Base-by-base conservation (phyloP, 2,888 invertebrate species). In the Laspeyria flexula region DNA sequence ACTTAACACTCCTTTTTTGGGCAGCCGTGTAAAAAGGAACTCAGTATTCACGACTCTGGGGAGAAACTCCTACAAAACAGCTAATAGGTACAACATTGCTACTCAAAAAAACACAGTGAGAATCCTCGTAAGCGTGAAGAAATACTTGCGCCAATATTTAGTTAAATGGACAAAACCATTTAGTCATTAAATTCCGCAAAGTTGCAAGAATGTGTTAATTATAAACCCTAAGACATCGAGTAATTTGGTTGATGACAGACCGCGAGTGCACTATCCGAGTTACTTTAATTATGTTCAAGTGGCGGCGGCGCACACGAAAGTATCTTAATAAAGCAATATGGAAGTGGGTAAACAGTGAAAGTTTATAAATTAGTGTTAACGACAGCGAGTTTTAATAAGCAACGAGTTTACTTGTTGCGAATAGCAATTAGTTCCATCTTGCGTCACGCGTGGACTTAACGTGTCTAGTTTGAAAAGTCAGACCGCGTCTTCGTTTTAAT, bases 391-490 rank as follows among this genome's bases (percentile, higher is more conserved):
- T 85, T 86, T 88, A 88, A 89, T 88, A 89, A 89, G 85, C 83
- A 86, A 79, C 73, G 71, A 63, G 81, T 76, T 77, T 77, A 76
- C 84, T 84, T 82, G 84, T 79, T 70, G 77, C 85, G 88, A 88
- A 89, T 90, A 77, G 84, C 86, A 89, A 89, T 88, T 83, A 88
- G 82, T 77, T 74, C 72, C 71, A 76, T 78, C 77, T 80, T 75
- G 77, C 79, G 84, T 86, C 90, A 90, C 90, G 90, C 90, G 88
- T 90, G 90, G 88, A 86, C 90, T 90, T 90, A 90, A 89, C 90
- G 90, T 83, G 87, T 90, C 89, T 88, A 87, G 85, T 90, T 90
- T 90, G 89, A 88, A 90, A 90, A 91, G 88, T 90, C 90, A 86
- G 84, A 76, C 81, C 88, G 88, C 90, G 90, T 90, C 87, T 84